Base-by-base conservation (phyloP, 2,888 invertebrate species). In the Pachymerium ferrugineum region DNA sequence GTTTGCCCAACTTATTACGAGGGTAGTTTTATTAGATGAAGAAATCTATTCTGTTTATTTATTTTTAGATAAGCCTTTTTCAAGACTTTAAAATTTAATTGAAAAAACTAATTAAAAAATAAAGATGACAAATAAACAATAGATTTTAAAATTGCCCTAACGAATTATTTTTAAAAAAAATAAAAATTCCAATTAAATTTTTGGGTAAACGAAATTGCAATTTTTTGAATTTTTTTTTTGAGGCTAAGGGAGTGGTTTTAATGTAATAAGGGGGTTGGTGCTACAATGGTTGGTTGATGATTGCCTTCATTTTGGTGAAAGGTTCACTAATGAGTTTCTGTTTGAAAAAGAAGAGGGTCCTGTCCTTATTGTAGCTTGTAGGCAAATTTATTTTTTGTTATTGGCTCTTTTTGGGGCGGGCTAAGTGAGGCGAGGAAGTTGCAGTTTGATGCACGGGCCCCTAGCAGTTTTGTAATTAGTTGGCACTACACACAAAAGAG, bases 261-360 rank as follows among this genome's bases (percentile, higher is more conserved):
- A 12, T 3, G 42, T 71, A 71, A 71, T 71, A 12, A 71, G 31
- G 28, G 35, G 71, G 38, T 28, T 33, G 33, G 38, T 19, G 71
- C 33, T 35, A 38, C 71, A 71, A 71, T 33, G 35, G 71, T 28
- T 38, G 8, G 28, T 35, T 33, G 71, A 28, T 28, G 35, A 38
- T 71, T 31, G 38, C 71, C 35, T 38, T 68, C 42, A 33, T 73
- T 29, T 33, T 35, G 68, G 25, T 62, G 33, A 67, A 68, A 67
- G 22, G 12, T 73, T 25, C n/a, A 8, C 31, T 67, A 73, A 73
- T 73, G 62, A 73, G 68, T 73, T 73, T 73, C 31, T 71, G 71
- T 71, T 71, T 71, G 71, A 71, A 12, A 38, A 38, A 71, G 71
- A 25, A 35, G 38, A 28, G 62, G 25, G 62, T 28, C 22, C 14